Base-by-base conservation (phyloP, 2,797 vertebrate genomes). In the Chrosomus eos region DNA sequence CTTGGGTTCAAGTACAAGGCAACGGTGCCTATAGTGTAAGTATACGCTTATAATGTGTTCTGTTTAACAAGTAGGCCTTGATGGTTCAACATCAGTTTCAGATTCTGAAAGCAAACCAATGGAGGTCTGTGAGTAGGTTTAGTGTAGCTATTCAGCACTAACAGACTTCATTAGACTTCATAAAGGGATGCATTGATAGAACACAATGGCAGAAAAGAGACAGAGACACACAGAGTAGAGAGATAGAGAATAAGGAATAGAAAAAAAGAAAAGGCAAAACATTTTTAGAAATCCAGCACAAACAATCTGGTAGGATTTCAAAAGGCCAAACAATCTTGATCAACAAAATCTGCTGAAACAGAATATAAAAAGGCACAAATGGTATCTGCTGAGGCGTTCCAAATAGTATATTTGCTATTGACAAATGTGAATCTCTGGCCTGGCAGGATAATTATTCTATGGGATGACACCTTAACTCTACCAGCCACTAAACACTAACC, bases 131-230 rank as follows among this genome's bases (percentile, higher is more conserved):
- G 33, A 76, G 62, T 55, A 74, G 72, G 76, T n/a, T 81, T 73
- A 73, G 1, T 31, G 28, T 62, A 45, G 64, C 60, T 28, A 16
- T 71, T 83, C 72, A 79, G 38, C 53, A n/a, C 45, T 26, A 76
- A 64, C 55, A 66, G 66, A 90, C 86, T 86, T 86, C 80, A 90
- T 90, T 85, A 74, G 80, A 58, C 31, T 16, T 77, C 23, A 88
- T 80, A 87, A 90, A 77, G 23, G 70, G 58, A 66, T 67, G 79
- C 75, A 86, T 84, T 87, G 87, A 86, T 51, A 31, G 43, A 82
- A 51, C 40, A 88, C 80, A 87, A 88, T 40, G 79, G 64, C 60
- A 64, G 53, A 83, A 85, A 48, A 81, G 64, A 81, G 43, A 66
- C 4, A 19, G 43, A 60, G 58, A 83, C 19, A 68, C 9, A 60